Evolutionary conservation across 2,888 invertebrate genomes (phyloP).

Genomic region (Osedax fenrisi): DNA sequence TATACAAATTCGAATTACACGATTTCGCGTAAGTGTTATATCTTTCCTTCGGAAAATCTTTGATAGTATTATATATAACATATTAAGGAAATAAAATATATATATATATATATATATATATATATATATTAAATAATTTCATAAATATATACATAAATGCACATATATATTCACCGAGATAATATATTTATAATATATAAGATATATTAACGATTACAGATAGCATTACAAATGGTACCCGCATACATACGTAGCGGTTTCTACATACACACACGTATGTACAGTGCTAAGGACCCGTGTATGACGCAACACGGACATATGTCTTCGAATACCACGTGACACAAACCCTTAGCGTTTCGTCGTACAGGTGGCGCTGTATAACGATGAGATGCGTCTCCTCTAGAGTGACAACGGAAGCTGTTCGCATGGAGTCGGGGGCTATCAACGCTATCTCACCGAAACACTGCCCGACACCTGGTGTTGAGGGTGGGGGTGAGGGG

Average conservation of each 20-base stretch:
- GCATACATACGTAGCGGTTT: background rate
- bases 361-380: constrained; percentile 43
- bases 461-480: constrained; percentile 42
- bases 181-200: background rate
- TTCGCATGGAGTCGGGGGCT: constrained; percentile 40
- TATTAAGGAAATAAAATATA: too few relatives aligned
- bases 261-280: background rate
- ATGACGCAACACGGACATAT: background rate
- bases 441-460: constrained; percentile 47
- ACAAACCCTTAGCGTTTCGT: constrained; percentile 42
- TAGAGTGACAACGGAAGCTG: constrained; percentile 44
- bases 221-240: background rate
- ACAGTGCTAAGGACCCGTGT: background rate
- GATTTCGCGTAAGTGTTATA: too few relatives aligned
- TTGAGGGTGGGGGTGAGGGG: too few relatives aligned
- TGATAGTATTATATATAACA: too few relatives aligned
- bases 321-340: too few relatives aligned
- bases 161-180: background rate
- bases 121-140: background rate
- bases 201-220: background rate
- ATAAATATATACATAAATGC: background rate
- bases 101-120: too few relatives aligned
- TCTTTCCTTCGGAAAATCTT: too few relatives aligned
- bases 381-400: constrained; percentile 43
- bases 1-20: too few relatives aligned